Base-by-base conservation (phyloP, 1,140 invertebrate genomes). In the Pseudomyrmex gracilis region DNA sequence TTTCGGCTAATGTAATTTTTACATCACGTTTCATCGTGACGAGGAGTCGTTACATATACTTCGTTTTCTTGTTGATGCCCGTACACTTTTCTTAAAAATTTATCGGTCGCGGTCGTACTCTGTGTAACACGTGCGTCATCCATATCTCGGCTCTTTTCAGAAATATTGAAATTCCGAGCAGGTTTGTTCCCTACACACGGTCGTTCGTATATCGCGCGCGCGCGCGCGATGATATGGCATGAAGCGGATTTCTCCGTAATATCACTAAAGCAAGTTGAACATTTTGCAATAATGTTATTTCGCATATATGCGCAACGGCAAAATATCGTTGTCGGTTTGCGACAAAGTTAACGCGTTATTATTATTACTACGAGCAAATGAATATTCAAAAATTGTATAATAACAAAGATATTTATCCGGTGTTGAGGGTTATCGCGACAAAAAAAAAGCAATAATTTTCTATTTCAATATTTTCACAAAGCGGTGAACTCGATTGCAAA, bases 151-250 rank as follows among this genome's bases (percentile, higher is more conserved):
- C 9, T 55, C 45, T 67, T 34, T 43, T 43, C 7, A n/a, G n/a
- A 82, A 57, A 61, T 77, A 85, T 85, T 85, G 83, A 84, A 78
- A 84, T 84, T 84, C 83, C 66, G n/a, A 22, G 9, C 58, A 55
- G 64, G 74, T 55, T 34, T 78, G 45, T 43, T 53, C 58, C 5
- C 58, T 12, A 34, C 5, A 34, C 34, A 43, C 9, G 47, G 68
- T 63, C 47, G 57, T 34, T 34, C 34, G 34, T 34, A 22, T 45
- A 15, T 60, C 80, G 63, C 9, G n/a, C 22, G 67, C 43, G 24
- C 15, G 15, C 15, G 15, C 57, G 10, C 64, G 76, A 63, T 51
- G 49, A 43, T 22, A 71, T 82, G 60, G 73, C 82, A 73, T 70
- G 58, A 70, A 53, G 64, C n/a, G 20, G 2, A 10, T 61, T 24